Percentiles rank a stretch among this genome's conserved stretches.
phyloP scores from a whole-genome alignment of 2,888 invertebrate genomes.

The Orchesellides sinensis region DNA sequence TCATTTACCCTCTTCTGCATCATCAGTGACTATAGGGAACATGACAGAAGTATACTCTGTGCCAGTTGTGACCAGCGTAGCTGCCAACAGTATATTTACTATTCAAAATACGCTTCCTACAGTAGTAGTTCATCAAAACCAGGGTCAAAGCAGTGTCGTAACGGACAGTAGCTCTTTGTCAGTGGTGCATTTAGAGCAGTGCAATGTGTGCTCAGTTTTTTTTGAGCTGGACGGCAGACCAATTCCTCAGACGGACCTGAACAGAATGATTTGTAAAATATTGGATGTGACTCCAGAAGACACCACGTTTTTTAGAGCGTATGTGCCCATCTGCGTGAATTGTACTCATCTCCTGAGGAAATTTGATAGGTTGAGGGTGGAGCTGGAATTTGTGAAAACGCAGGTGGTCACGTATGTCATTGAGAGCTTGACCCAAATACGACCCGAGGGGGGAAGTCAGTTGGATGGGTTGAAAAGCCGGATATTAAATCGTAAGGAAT shows the following conservation, averaged over 20 bases:
- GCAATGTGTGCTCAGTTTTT: constrained; percentile 49
- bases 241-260: constrained; percentile 46
- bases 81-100: no score
- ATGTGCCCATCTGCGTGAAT: constrained; percentile 42
- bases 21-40: no score
- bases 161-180: background rate
- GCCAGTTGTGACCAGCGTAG: no score
- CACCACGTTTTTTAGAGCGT: constrained; percentile 9
- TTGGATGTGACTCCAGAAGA: constrained; percentile 30
- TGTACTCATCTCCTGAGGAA: constrained; percentile 37
- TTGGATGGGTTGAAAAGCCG: constrained; percentile 23
- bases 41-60: no score
- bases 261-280: constrained; percentile 37
- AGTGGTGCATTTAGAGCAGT: constrained; percentile 50
- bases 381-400: constrained; percentile 48
- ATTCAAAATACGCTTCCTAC: no score
- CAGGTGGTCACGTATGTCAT: constrained; percentile 48
- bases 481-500: constrained; percentile 48
- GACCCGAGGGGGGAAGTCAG: constrained; percentile 31
- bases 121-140: no score
- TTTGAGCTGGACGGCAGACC: background rate
- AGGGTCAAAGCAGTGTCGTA: no score
- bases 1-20: no score
- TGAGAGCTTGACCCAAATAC: constrained; percentile 52
- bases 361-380: constrained; percentile 56